These are phyloP conservation scores for Acromyrmex heyeri DNA, from an alignment of 1,140 invertebrate species.

Conservation along the genomic window DNA sequence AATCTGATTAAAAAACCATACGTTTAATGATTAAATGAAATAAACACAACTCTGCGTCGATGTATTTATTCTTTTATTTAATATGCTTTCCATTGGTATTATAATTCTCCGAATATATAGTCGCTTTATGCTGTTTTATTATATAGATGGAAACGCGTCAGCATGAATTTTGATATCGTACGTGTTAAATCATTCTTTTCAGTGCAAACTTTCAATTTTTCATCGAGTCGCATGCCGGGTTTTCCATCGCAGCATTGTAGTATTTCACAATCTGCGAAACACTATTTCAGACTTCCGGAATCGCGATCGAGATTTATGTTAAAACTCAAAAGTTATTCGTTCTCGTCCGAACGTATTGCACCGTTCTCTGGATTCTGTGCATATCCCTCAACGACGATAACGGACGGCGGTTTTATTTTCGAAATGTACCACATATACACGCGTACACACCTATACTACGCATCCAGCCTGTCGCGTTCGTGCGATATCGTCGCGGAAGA, in stretches of 20 bases:
- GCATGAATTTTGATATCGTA: not conserved
- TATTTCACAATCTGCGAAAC: conserved; percentile 28
- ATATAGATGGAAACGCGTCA: not conserved
- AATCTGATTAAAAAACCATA: conserved; percentile 1
- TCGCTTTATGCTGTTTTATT: not conserved
- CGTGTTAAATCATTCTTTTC: conserved; percentile 13
- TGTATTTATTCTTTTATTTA: conserved; percentile 5
- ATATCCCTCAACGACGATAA: conserved; percentile 32
- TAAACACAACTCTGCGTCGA: not conserved
- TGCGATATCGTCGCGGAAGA: not conserved
- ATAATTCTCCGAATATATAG: not conserved
- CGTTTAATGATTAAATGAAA: not conserved
- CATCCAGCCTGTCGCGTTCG: conserved; percentile 2
- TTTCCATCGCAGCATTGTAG: conserved; percentile 3
- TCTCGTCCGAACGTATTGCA: not conserved
- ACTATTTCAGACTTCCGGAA: conserved; percentile 41
- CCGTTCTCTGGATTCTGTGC: not conserved
- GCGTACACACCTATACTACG: not conserved
- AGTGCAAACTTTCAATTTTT: conserved; percentile 41
- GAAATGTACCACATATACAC: not conserved
- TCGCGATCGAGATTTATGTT: conserved; percentile 48
- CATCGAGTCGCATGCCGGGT: conserved; percentile 7
- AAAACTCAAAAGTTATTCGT: conserved; percentile 49
- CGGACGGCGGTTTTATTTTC: conserved; percentile 49
- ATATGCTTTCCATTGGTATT: not conserved